Base-by-base conservation (phyloP, 2,888 invertebrate species). In the Drosophila longiperda region DNA sequence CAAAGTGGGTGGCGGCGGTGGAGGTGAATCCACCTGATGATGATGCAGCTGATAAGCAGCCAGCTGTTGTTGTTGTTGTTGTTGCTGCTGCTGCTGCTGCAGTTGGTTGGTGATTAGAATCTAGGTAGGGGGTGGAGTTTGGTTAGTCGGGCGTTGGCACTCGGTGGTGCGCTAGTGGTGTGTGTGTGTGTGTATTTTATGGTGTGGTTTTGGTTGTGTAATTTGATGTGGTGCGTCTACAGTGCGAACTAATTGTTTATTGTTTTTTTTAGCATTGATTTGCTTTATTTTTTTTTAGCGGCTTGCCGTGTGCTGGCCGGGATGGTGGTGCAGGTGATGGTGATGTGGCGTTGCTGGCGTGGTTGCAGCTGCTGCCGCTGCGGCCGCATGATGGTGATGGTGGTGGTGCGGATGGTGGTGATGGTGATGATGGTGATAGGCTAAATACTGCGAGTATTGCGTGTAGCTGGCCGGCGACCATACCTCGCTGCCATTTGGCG, bases 391-490 rank as follows among this genome's bases (percentile, higher is more conserved):
- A 64, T 82, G 87, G 81, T 91, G 90, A 83, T 91, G 91, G 66
- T 81, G 87, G 81, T 91, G 90, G 85, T 91, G 91, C 75, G 83
- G 75, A 80, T 89, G 87, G 69, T 89, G 90, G 73, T 86, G 90
- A 69, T 91, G 91, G 81, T 92, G 92, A 67, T 91, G 92, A 92
- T 95, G 95, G 94, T 95, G 94, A 93, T 95, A 94, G 92, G 94
- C 94, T 94, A 95, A 95, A 94, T 95, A 95, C 94, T 95, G 95
- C 90, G 92, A 92, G 93, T 95, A 95, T 94, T 95, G 94, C 93
- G 94, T 94, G 93, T 94, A 93, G 79, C 93, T 91, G 85, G 93
- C 93, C 80, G 93, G 93, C 91, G 92, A 92, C 93, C 95, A 95
- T 95, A 95, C 95, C 95, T 95, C 95, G 94, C 94, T 93, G 93